Evolutionary conservation across 2,113 vertebrate species (phyloP).

Genomic region (Eudyptes chrysolophus): DNA sequence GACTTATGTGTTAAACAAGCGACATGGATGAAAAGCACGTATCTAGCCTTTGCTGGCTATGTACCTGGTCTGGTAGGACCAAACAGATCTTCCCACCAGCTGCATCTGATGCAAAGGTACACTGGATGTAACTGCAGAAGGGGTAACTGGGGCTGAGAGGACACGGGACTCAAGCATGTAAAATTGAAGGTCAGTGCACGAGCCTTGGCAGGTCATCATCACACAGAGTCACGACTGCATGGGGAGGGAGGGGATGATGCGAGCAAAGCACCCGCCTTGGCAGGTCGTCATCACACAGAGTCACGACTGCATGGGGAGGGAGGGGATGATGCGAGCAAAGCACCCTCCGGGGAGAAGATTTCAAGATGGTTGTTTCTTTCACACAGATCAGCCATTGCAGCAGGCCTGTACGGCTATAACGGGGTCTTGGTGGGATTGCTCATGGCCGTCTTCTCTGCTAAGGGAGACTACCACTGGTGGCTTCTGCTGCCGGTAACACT

Average conservation of each 20-base stretch:
- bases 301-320: no score
- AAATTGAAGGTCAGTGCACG: fast-evolving
- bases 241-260: background rate
- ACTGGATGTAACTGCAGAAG: background rate
- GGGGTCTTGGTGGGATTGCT: constrained; percentile 92
- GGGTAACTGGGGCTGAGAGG: background rate
- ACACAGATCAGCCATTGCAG: constrained; percentile 85
- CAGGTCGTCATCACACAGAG: background rate
- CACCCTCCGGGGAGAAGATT: no score
- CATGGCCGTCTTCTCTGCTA: constrained; percentile 89
- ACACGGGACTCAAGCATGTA: fast-evolving
- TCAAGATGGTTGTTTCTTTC: background rate
- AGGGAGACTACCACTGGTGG: constrained; percentile 94
- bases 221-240: background rate
- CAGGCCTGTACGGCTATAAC: constrained; percentile 91
- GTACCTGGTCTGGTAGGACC: background rate
- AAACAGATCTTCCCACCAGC: background rate
- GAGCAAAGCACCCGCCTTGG: background rate
- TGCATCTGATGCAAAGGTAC: background rate
- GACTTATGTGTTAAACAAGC: background rate
- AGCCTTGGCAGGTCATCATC: background rate
- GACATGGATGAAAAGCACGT: fast-evolving
- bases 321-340: background rate
- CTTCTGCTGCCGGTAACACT: constrained; percentile 86
- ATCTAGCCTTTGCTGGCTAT: background rate